A percentile compares a stretch with the other conserved stretches of the same genome.
Conservation (phyloP, 2,113 vertebrate species). For the Leiothrix lutea region DNA sequence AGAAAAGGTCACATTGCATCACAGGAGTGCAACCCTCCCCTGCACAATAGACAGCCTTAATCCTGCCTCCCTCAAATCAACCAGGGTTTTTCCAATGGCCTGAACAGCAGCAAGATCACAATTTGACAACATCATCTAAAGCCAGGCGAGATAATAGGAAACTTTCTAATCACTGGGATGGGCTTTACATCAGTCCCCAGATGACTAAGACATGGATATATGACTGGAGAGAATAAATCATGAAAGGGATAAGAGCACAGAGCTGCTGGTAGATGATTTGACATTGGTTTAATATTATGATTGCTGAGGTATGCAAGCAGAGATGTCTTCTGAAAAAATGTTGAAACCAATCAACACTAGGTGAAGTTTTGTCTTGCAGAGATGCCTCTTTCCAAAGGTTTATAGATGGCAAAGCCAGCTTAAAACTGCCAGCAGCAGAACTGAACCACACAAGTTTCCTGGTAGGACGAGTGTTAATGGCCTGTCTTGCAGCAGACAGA, state of each 20-base stretch:
- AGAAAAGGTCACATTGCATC: not conserved
- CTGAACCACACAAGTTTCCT: not conserved
- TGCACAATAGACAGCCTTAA: not conserved
- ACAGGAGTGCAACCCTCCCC: not conserved
- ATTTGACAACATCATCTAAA: not conserved
- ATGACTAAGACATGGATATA: not conserved
- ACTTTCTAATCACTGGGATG: not conserved
- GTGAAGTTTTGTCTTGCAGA: not conserved
- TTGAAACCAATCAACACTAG: not conserved
- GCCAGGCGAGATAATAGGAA: not conserved
- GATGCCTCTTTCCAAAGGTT: not conserved
- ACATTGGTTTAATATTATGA: not conserved
- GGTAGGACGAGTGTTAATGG: not conserved
- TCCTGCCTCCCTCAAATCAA: not conserved
- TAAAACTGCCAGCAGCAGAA: not conserved
- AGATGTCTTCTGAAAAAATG: not conserved
- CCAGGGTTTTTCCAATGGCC: not conserved
- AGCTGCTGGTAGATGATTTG: not conserved
- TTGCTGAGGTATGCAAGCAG: not conserved
- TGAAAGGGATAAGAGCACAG: not conserved
- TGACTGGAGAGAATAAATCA: not conserved
- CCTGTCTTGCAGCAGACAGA: not conserved
- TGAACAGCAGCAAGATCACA: not conserved
- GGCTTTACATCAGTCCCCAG: not conserved
- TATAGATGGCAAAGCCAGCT: not conserved